A percentile compares a stretch with the other conserved stretches of the same genome.
These are phyloP conservation scores for Apogon talboti DNA, from an alignment of 2,797 vertebrate species.

Conservation along the genomic window DNA sequence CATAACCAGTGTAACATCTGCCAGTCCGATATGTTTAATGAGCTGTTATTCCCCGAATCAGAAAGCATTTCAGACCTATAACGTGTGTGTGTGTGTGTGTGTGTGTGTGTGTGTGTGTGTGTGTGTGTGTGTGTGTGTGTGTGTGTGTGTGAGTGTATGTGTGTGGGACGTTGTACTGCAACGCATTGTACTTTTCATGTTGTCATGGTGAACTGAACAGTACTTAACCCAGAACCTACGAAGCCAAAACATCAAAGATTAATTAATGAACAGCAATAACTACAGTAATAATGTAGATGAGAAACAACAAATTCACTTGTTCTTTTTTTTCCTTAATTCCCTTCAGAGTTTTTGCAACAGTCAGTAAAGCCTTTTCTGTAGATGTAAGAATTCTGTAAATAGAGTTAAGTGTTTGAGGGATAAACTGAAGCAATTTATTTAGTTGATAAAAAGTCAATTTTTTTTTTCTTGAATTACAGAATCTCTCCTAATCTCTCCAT, in stretches of 20 bases:
- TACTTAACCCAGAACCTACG: slow-evolving; percentile 54
- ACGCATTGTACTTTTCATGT: slow-evolving; percentile 49
- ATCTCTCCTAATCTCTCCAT: slow-evolving; percentile 13
- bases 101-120: slow-evolving; percentile 2
- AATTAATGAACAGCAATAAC: slow-evolving; percentile 49
- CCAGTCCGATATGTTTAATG: slow-evolving; percentile 2
- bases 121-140: slow-evolving; percentile 21
- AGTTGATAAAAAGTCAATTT: no score
- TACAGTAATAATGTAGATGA: slow-evolving; percentile 19
- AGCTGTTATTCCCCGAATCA: slow-evolving; percentile 6
- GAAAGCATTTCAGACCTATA: slow-evolving; percentile 43
- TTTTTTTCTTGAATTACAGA: not conserved
- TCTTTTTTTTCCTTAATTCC: slow-evolving; percentile 7
- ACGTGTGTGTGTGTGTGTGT: slow-evolving; percentile 9
- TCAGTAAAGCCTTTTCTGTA: slow-evolving; percentile 34
- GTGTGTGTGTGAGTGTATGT: slow-evolving; percentile 8
- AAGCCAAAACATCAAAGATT: slow-evolving; percentile 5
- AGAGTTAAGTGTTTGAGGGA: slow-evolving; percentile 20
- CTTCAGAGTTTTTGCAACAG: slow-evolving; percentile 35
- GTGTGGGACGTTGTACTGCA: slow-evolving; percentile 40
- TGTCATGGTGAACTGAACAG: slow-evolving; percentile 55
- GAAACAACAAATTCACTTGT: slow-evolving; percentile 1
- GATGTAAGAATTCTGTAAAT: slow-evolving; percentile 24
- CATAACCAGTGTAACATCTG: not conserved
- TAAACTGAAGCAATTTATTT: slow-evolving; percentile 2